Evolutionary conservation across 2,797 vertebrate genomes (phyloP), one percentile per base, ranked within the genome.

Genomic region (Tapirus indicus): DNA sequence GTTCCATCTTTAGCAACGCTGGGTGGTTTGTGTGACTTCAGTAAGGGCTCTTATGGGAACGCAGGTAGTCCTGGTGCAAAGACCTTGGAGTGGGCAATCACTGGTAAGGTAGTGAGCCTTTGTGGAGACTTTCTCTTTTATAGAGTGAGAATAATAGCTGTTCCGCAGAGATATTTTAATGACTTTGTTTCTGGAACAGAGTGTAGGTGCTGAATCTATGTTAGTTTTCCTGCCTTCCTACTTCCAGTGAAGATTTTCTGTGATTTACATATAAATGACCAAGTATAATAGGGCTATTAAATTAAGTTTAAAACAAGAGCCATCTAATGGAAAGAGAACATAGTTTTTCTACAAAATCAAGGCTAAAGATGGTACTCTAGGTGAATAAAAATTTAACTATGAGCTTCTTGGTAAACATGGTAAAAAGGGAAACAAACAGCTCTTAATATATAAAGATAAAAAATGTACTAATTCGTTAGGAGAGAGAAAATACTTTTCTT

Each of bases 181-280:
- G n/a, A 97, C 87, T 97, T 95, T 86, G 71, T 95, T 96, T 97
- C 66, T 68, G 72, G 25, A 96, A 96, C 62, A 92, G 52, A 62
- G 35, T 56, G 35, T 94, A 95, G 93, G 88, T 96, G 44, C 77
- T 64, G 60, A 92, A 95, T 82, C 88, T 94, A 21, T 95, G 72
- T 92, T 95, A 85, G 29, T 88, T 94, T 92, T 84, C 68, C 20
- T 93, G 75, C 44, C n/a, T 95, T 96, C 85, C 52, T 80, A 91
- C 29, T 91, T 93, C n/a, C 60, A 66, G 84, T 84, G 93, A 92
- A 88, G 80, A 78, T 91, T 91, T 95, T 92, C 38, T 80, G 27
- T 87, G 79, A 97, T 97, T 97, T 97, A 97, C 94, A 96, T 97
- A 93, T 96, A 97, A 97, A 96, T 97, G 92, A 82, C 72, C 66